Percentiles rank a stretch among this genome's conserved stretches.
Conservation (phyloP, 2,113 vertebrate genomes). For the Anarrhichthys ocellatus region DNA sequence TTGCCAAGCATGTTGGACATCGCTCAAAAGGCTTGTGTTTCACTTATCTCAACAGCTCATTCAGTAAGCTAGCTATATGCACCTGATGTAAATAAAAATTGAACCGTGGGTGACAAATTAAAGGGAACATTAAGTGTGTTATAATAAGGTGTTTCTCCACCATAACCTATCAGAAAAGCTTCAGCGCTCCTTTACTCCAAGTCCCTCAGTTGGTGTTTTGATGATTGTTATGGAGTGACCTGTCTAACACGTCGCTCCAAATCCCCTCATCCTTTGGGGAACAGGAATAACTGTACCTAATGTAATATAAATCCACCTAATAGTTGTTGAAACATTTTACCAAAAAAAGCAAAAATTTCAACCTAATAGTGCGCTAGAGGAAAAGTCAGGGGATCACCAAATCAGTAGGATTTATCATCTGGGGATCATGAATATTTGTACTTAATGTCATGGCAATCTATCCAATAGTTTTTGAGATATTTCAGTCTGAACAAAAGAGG, state of each 20-base stretch:
- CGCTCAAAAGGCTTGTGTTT: not conserved
- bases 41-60: not conserved
- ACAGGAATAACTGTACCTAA: not conserved
- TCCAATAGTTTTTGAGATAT: not conserved
- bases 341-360: too few species aligned
- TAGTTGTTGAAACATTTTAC: too few species aligned
- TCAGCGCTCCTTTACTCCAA: not conserved
- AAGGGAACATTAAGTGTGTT: not conserved
- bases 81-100: not conserved
- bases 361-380: too few species aligned
- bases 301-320: not conserved
- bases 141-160: not conserved
- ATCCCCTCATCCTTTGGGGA: not conserved
- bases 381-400: not conserved
- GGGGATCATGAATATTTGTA: not conserved
- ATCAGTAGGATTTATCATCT: not conserved
- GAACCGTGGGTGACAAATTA: not conserved
- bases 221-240: too few species aligned
- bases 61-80: not conserved
- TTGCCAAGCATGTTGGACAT: not conserved
- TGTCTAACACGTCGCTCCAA: too few species aligned
- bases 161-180: not conserved
- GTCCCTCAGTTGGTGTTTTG: not conserved
- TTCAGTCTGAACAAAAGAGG: not conserved
- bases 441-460: not conserved